Percentiles rank a stretch among this genome's conserved stretches.
Conservation (phyloP, 2,797 vertebrate genomes). For the Coluber constrictor region DNA sequence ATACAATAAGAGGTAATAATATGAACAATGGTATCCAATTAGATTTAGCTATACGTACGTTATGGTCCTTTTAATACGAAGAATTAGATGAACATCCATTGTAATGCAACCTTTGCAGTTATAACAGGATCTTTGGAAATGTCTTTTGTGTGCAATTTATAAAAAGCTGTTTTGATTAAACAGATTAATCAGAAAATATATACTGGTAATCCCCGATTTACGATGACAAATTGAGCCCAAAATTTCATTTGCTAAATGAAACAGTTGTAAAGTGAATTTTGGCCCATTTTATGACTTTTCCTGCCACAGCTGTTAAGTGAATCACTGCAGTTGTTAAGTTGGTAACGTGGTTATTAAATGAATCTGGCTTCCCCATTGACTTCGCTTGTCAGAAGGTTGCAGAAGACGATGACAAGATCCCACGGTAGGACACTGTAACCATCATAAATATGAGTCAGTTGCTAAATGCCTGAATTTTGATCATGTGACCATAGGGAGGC, state of each 20-base stretch:
- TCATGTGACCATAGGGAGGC: background rate
- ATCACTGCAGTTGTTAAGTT: background rate
- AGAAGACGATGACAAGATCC: background rate
- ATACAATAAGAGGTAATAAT: conserved; percentile 38
- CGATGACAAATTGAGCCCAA: background rate
- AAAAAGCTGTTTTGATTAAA: background rate
- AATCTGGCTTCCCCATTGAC: background rate
- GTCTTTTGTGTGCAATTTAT: conserved; percentile 5
- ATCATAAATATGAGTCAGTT: background rate
- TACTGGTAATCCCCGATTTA: background rate
- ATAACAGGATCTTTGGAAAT: conserved; percentile 25
- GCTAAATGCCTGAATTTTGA: background rate
- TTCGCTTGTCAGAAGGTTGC: background rate
- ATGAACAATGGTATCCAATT: conserved; percentile 12
- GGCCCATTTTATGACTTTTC: background rate
- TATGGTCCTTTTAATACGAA: conserved; percentile 42
- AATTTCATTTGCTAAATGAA: background rate
- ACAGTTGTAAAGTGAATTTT: background rate
- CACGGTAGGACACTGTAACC: background rate
- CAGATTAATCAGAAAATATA: background rate
- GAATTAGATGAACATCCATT: conserved; percentile 6
- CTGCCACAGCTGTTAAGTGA: background rate
- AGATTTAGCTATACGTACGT: conserved; percentile 37
- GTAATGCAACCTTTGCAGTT: conserved; percentile 25
- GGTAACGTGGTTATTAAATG: background rate